Evolutionary conservation across 2,888 invertebrate species (phyloP), one percentile per base, ranked within the genome.

Genomic region (Nowickia ferox): DNA sequence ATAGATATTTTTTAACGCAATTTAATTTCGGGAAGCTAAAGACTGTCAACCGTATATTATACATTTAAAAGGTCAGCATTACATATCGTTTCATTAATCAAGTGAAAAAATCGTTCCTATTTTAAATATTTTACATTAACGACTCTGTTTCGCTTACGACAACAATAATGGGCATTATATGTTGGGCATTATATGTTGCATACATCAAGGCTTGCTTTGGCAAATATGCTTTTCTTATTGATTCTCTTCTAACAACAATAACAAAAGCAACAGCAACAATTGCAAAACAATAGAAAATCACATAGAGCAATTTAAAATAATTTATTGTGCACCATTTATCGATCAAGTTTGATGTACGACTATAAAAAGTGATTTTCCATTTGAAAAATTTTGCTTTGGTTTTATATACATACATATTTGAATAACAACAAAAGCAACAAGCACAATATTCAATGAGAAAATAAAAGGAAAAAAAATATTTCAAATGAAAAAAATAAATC

Each of bases 241-340:
- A 81, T 81, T 78, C 74, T 61, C 48, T 42, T 48, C 44, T 51
- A 38, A 44, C 46, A 51, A 46, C 10, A 40, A 74, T 22, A 61
- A 19, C 19, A 57, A 51, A 13, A 61, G 19, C 17, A 30, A 19
- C 19, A 38, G 38, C 17, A n/a, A 72, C 15, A 59, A 48, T 11
- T 40, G 19, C 55, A 53, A 66, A 74, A 66, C 51, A 74, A 74
- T 59, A 66, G 42, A 74, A 66, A 48, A 59, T 51, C 44, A 75
- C 38, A 75, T 42, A 77, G 81, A 81, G 66, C 84, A 85, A 77
- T 85, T 85, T 85, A 46, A 77, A 81, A 61, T 77, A 85, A 85
- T 85, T 85, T 81, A 81, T 85, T 81, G 77, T 81, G 74, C 55
- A 74, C 68, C 84, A 81, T 81, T 77, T 81, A 85, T 77, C 72